Percentiles rank a stretch among this genome's conserved stretches.
Evolutionary conservation across 2,797 vertebrate genomes (phyloP).

Genomic region (Aldrovandia affinis): DNA sequence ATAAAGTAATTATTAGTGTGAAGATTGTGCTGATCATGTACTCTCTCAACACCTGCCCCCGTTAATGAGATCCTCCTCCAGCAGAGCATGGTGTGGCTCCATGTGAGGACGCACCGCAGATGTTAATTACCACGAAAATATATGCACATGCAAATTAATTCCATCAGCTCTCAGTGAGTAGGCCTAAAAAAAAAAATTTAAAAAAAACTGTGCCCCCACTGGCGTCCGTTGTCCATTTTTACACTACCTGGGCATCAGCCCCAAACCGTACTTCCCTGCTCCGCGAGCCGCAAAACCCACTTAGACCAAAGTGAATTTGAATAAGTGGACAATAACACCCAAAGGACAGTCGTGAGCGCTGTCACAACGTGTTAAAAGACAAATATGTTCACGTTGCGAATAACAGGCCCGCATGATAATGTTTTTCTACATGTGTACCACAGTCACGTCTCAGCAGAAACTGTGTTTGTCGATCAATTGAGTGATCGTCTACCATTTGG

Average conservation of each 20-base stretch:
- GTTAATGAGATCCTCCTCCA: neutral
- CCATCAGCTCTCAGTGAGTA: neutral
- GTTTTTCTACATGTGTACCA: neutral
- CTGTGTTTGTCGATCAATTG: neutral
- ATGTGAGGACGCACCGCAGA: neutral
- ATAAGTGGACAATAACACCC: constrained; percentile 7
- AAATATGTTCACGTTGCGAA: neutral
- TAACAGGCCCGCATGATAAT: neutral
- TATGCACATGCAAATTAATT: neutral
- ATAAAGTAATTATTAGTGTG: constrained; percentile 22
- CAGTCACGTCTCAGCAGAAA: neutral
- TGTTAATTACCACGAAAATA: neutral
- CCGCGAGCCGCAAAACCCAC: neutral
- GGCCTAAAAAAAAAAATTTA: neutral
- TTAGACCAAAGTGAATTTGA: neutral
- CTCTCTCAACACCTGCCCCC: constrained; percentile 20
- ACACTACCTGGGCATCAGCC: neutral
- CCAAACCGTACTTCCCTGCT: neutral
- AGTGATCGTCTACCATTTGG: neutral
- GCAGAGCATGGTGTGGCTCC: neutral
- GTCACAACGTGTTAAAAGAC: neutral
- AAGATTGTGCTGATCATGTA: neutral
- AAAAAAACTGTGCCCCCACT: neutral
- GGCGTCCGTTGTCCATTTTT: neutral
- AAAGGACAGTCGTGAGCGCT: neutral